Percentiles rank a stretch among this genome's conserved stretches.
Evolutionary conservation across 1,140 invertebrate species (phyloP).

Genomic region (Potamilus streckersoni): DNA sequence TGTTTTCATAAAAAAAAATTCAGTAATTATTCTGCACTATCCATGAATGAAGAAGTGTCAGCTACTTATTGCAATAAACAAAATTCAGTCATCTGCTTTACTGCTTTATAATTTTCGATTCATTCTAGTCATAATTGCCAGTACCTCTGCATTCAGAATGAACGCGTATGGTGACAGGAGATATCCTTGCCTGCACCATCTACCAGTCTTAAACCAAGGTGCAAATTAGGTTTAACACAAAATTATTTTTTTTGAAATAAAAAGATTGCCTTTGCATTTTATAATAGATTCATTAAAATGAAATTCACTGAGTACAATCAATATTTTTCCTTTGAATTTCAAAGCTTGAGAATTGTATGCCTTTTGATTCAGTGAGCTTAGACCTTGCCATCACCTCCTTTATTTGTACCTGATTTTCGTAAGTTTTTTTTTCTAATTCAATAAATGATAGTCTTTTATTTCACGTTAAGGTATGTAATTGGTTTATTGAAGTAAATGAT

Average conservation of each 20-base stretch:
- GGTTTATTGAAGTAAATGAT: background rate
- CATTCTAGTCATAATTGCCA: background rate
- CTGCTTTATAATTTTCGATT: conserved; percentile 19
- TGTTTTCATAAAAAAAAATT: background rate
- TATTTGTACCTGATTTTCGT: conserved; percentile 10
- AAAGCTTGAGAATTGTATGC: conserved; percentile 10
- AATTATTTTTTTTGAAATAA: conserved; percentile 11
- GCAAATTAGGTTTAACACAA: conserved; percentile 7
- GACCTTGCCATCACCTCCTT: background rate
- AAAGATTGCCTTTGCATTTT: background rate
- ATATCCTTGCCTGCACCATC: conserved; percentile 8
- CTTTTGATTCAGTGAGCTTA: background rate
- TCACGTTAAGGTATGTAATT: background rate
- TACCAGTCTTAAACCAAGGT: conserved; percentile 8
- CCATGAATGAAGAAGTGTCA: conserved; percentile 4
- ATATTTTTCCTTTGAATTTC: conserved; percentile 12
- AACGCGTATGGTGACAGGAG: conserved; percentile 4
- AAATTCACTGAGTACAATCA: conserved; percentile 2
- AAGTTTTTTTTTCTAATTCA: background rate
- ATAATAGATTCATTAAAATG: background rate
- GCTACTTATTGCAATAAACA: conserved; percentile 5
- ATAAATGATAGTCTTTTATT: background rate
- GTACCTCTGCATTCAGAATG: conserved; percentile 8
- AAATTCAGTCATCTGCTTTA: conserved; percentile 7
- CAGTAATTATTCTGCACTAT: conserved; percentile 11